These are phyloP conservation scores for Datnioides undecimradiatus DNA, from an alignment of 2,113 vertebrate species.

Conservation along the genomic window DNA sequence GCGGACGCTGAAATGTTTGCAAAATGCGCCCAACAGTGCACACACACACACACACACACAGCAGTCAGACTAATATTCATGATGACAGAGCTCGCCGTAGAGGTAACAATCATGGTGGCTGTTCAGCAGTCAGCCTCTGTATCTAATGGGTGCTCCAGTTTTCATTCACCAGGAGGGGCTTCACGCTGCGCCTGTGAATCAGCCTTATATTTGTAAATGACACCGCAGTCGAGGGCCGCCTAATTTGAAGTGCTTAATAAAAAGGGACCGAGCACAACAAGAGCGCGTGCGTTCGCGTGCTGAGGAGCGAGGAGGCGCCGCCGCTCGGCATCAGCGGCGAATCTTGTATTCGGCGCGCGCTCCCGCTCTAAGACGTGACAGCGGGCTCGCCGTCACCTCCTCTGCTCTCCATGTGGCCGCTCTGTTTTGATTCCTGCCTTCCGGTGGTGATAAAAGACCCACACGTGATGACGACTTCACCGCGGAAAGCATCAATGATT, in stretches of 20 bases:
- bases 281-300: slow-evolving; percentile 31
- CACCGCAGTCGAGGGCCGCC: slow-evolving; percentile 22
- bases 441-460: slow-evolving; percentile 30
- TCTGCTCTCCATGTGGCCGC: not conserved
- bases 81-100: slow-evolving; percentile 4
- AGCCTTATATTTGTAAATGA: slow-evolving; percentile 60
- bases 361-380: slow-evolving; percentile 17
- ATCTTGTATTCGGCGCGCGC: slow-evolving; percentile 1
- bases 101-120: slow-evolving; percentile 39
- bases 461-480: slow-evolving; percentile 39
- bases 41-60: not conserved
- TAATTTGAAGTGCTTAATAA: slow-evolving; percentile 36
- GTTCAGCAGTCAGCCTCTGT: slow-evolving; percentile 37
- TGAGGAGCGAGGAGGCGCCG: slow-evolving; percentile 13
- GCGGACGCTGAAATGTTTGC: slow-evolving; percentile 7
- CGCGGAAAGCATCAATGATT: slow-evolving; percentile 56
- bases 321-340: slow-evolving; percentile 20
- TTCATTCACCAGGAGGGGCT: slow-evolving; percentile 11
- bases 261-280: slow-evolving; percentile 10
- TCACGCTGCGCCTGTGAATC: slow-evolving; percentile 56
- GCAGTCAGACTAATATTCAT: not conserved
- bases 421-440: slow-evolving; percentile 26
- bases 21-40: slow-evolving; percentile 7
- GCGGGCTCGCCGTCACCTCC: slow-evolving; percentile 8
- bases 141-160: slow-evolving; percentile 24